Evolutionary conservation across 2,888 invertebrate genomes (phyloP).

Genomic region (Polia nebulosa): DNA sequence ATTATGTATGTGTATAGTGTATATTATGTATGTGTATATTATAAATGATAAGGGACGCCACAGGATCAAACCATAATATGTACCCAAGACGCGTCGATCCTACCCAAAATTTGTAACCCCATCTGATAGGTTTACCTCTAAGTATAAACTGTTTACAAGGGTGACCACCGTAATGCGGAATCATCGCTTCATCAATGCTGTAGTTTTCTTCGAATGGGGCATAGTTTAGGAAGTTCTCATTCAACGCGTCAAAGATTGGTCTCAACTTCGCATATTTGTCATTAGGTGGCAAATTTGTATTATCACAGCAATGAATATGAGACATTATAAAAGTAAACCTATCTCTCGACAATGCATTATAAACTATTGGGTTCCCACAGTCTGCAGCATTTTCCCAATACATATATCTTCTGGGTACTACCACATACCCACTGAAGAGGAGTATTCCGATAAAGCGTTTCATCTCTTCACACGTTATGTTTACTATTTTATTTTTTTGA

Average conservation of each 20-base stretch:
- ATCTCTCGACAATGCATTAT: no score
- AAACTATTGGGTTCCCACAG: no score
- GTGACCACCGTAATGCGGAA: slow-evolving; percentile 50
- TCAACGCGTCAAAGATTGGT: not conserved
- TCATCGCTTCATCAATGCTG: slow-evolving; percentile 50
- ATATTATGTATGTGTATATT: no score
- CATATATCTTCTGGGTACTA: no score
- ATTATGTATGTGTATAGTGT: no score
- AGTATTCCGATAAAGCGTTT: no score
- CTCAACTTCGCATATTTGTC: slow-evolving; percentile 4
- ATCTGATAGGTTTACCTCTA: slow-evolving; percentile 49
- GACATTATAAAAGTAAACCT: not conserved
- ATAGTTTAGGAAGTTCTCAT: slow-evolving; percentile 15
- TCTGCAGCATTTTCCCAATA: no score
- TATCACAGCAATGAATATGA: slow-evolving; percentile 1
- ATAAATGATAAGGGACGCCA: no score
- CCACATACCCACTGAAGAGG: no score
- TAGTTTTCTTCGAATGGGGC: slow-evolving; percentile 44
- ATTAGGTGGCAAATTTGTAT: slow-evolving; percentile 1
- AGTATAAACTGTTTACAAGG: slow-evolving; percentile 47
- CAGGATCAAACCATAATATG: slow-evolving; percentile 1
- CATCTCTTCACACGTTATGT: no score
- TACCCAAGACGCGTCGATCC: slow-evolving; percentile 41
- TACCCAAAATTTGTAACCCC: slow-evolving; percentile 49
- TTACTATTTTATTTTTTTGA: no score